These are phyloP conservation scores for Todiramphus chloris DNA, from an alignment of 2,113 vertebrate species.

Conservation along the genomic window DNA sequence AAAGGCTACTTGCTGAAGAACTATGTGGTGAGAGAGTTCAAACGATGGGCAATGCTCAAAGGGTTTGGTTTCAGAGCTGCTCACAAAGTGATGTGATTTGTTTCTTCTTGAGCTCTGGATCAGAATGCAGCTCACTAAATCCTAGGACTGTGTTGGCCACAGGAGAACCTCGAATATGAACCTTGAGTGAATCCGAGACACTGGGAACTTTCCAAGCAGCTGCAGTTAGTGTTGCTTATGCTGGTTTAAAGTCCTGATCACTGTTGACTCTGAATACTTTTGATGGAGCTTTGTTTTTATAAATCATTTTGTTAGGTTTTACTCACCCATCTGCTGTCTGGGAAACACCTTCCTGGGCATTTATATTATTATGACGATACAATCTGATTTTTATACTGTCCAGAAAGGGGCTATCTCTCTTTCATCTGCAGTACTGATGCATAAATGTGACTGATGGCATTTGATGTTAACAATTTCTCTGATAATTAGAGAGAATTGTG, in stretches of 20 bases:
- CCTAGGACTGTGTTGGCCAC: neutral
- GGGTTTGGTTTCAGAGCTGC: constrained; percentile 15
- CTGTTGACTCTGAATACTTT: neutral
- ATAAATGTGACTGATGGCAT: neutral
- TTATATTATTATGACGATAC: neutral
- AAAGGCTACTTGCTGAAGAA: constrained; percentile 29
- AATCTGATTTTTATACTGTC: neutral
- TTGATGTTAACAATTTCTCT: neutral
- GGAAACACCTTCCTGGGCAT: neutral
- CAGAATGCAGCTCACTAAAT: neutral
- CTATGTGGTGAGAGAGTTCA: constrained; percentile 19
- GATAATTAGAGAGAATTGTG: neutral
- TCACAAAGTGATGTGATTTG: neutral
- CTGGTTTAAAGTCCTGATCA: neutral
- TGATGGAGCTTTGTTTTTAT: neutral
- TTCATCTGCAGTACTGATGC: neutral
- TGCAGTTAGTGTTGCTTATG: neutral
- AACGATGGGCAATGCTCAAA: neutral
- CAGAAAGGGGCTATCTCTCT: neutral
- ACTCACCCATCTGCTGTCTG: neutral
- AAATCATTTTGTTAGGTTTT: neutral
- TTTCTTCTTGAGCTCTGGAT: neutral
- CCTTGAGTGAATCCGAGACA: neutral
- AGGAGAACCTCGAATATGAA: neutral
- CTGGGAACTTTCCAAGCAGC: neutral